phyloP scores from a whole-genome alignment of 2,797 vertebrate genomes.

The Cacajao melanocephalus region DNA sequence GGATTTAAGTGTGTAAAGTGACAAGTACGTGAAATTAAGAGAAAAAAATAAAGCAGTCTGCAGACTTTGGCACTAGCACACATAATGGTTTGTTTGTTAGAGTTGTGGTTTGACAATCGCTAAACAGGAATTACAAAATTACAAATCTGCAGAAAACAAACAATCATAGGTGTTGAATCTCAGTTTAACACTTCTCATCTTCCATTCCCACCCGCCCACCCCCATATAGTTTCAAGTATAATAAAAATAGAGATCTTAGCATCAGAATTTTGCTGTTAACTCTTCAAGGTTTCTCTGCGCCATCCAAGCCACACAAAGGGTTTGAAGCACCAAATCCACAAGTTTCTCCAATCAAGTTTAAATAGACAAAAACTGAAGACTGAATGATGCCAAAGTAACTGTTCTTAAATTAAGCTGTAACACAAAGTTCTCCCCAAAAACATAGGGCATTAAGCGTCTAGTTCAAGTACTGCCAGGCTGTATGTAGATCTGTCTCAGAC shows the following conservation, averaged over 20 bases:
- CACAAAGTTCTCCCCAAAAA: constrained; percentile 69
- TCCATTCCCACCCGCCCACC: constrained; percentile 39
- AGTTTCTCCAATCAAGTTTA: constrained; percentile 70
- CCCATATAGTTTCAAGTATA: constrained; percentile 62
- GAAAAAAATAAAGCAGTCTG: constrained; percentile 47
- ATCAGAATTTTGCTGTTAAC: constrained; percentile 63
- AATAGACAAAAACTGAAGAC: constrained; percentile 64
- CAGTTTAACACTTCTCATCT: constrained; percentile 17
- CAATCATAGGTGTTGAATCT: constrained; percentile 65
- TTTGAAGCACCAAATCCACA: constrained; percentile 74
- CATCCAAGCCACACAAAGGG: constrained; percentile 53
- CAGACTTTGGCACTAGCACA: constrained; percentile 75
- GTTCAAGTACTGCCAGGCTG: constrained; percentile 75
- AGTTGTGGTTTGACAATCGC: constrained; percentile 52
- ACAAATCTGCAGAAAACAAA: constrained; percentile 72
- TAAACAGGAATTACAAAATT: constrained; percentile 61
- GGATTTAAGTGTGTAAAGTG: constrained; percentile 65
- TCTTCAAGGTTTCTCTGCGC: constrained; percentile 66
- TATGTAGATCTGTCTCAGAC: constrained; percentile 54
- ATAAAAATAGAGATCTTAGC: constrained; percentile 72
- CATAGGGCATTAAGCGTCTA: constrained; percentile 51
- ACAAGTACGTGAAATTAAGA: constrained; percentile 35
- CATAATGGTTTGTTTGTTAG: constrained; percentile 19
- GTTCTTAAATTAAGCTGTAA: constrained; percentile 68
- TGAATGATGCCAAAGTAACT: constrained; percentile 59